Evolutionary conservation across 2,797 vertebrate species (phyloP).

Genomic region (Tragopan temminckii): DNA sequence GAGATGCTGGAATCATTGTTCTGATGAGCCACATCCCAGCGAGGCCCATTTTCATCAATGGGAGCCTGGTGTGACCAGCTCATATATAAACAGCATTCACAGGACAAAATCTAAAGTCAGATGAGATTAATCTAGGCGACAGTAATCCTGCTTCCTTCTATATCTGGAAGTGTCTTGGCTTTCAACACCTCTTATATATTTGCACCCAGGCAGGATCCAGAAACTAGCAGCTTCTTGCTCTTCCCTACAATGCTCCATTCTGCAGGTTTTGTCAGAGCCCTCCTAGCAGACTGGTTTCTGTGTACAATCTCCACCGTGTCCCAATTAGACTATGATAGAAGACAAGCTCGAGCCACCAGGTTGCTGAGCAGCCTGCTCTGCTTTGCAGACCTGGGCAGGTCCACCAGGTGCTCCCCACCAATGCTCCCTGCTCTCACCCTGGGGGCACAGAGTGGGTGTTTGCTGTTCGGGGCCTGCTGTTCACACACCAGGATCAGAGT

Average conservation of each 20-base stretch:
- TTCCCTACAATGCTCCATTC: not conserved
- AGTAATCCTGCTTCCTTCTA: not conserved
- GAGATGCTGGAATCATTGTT: not conserved
- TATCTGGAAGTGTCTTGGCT: not conserved
- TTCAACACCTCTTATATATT: not conserved
- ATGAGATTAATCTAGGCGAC: not conserved
- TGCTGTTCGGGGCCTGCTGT: accelerated
- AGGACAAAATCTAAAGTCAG: not conserved
- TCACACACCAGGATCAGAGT: not conserved
- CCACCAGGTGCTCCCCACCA: accelerated
- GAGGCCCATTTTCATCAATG: not conserved
- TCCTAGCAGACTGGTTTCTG: not conserved
- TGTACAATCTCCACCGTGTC: not conserved
- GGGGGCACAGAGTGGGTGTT: not conserved
- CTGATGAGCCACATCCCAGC: not conserved
- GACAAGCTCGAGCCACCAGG: not conserved
- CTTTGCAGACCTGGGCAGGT: not conserved
- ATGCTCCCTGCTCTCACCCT: accelerated
- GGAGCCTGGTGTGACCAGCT: not conserved
- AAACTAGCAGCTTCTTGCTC: accelerated
- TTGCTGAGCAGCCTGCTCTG: no score
- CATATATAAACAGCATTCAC: not conserved
- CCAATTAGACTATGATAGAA: accelerated
- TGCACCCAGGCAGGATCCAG: not conserved
- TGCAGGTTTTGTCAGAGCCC: not conserved